Evolutionary conservation across 1,140 invertebrate species (phyloP), one percentile per base, ranked within the genome.

Genomic region (Teleogryllus occipitalis): DNA sequence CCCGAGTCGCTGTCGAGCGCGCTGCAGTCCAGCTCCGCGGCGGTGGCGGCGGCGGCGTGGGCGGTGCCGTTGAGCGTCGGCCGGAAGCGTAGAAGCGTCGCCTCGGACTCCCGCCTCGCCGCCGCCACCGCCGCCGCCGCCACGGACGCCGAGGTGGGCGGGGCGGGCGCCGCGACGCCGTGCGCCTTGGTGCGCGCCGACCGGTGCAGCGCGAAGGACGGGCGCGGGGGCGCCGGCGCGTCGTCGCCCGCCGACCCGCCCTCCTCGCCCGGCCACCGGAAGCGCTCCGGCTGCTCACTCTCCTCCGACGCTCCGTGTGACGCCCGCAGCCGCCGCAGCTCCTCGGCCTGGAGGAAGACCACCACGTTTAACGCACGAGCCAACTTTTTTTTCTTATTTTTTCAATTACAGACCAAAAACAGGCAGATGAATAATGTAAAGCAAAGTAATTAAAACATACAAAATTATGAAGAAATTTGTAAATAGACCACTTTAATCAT

Each of bases 151-250:
- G 10, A 18, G 54, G 54, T 65, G 54, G 10, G 54, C 54, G 54
- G 18, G 54, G 54, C 10, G 0, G 46, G 39, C 10, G 46, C 12
- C 48, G 78, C 21, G 8, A 18, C 14, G n/a, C 54, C 22, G 7
- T 89, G 86, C 82, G 87, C 88, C 22, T 88, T 88, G 74, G 88
- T 89, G 79, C 87, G 84, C 88, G 86, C 81, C 88, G 87, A 18
- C 91, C 84, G 92, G 92, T 46, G 90, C 88, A 81, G 89, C 90
- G 5, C 89, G 27, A 47, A 18, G 21, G 21, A 46, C 76, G 39
- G 21, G 18, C 18, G 18, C 21, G 76, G 76, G 84, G 82, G 7
- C 85, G 85, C 14, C 93, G 86, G 83, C 89, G 90, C 10, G 89
- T 65, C 49, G 10, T 65, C 54, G 54, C 10, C 27, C 27, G 54